Conservation (phyloP, 2,888 invertebrate genomes). For the Coleophora flavipennella region DNA sequence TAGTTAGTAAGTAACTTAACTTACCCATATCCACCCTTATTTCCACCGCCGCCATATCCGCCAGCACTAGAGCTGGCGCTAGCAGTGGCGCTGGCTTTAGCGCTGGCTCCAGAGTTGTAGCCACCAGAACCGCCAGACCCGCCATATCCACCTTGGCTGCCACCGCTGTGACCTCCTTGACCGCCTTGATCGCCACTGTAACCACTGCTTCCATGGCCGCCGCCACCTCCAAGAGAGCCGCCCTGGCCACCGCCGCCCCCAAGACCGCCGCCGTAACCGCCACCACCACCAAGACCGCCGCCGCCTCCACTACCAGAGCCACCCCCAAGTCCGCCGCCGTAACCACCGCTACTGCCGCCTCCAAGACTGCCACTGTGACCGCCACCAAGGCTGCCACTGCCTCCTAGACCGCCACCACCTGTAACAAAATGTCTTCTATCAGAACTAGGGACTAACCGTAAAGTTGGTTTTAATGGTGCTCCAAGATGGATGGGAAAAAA, state of each 20-base stretch:
- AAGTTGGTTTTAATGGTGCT: too few relatives aligned
- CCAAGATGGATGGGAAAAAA: too few relatives aligned
- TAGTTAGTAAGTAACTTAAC: conserved; percentile 1
- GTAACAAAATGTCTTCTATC: too few relatives aligned
- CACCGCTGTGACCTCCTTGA: conserved; percentile 16
- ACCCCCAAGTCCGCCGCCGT: conserved; percentile 13
- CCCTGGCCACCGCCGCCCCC: conserved; percentile 14
- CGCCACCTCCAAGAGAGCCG: conserved; percentile 12
- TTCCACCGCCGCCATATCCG: conserved; percentile 23
- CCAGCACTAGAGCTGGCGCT: conserved; percentile 14
- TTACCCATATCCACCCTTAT: conserved; percentile 36
- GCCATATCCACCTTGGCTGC: conserved; percentile 19
- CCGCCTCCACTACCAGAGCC: conserved; percentile 15
- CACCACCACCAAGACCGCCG: conserved; percentile 18
- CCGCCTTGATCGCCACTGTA: conserved; percentile 15
- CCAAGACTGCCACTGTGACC: conserved; percentile 16
- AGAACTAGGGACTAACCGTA: too few relatives aligned
- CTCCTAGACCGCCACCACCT: conserved; percentile 16
- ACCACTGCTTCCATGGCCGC: conserved; percentile 12
- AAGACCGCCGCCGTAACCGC: conserved; percentile 18
- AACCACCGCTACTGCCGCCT: conserved; percentile 11
- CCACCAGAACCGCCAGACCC: conserved; percentile 12
- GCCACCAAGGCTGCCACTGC: conserved; percentile 11
- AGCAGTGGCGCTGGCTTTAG: conserved; percentile 18
- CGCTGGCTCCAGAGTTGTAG: too few relatives aligned